Conservation (phyloP, 2,797 vertebrate species). For the Cottoperca gobio region DNA sequence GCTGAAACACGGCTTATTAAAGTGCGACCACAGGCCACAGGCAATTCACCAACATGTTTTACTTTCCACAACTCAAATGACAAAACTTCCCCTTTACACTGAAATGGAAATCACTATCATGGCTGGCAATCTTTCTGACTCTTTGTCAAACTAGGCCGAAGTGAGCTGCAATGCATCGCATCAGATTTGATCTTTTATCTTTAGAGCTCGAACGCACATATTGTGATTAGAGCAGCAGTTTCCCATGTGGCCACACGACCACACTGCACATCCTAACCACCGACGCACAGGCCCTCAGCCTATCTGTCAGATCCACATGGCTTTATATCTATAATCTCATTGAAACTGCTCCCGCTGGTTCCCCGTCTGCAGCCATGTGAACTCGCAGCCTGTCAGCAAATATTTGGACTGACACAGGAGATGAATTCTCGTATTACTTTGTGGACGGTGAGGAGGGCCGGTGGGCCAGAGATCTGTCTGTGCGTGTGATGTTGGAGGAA, state of each 20-base stretch:
- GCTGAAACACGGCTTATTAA: constrained; percentile 34
- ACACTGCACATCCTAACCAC: constrained; percentile 45
- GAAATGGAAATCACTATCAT: constrained; percentile 54
- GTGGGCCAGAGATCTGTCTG: constrained; percentile 47
- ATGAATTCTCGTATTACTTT: constrained; percentile 28
- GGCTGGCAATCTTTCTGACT: constrained; percentile 45
- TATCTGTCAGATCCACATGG: constrained; percentile 37
- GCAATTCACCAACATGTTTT: constrained; percentile 45
- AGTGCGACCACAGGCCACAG: constrained; percentile 48
- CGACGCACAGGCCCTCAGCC: constrained; percentile 9
- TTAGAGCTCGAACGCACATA: background rate
- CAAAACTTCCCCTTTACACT: constrained; percentile 47
- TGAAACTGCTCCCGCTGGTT: constrained; percentile 44
- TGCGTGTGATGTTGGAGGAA: constrained; percentile 15
- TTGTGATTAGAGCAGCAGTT: constrained; percentile 49
- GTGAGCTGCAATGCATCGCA: constrained; percentile 34
- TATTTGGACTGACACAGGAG: constrained; percentile 33
- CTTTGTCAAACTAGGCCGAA: constrained; percentile 56
- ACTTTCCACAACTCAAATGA: constrained; percentile 60
- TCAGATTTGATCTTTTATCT: constrained; percentile 61
- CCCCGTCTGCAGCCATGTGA: constrained; percentile 16
- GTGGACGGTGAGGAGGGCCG: constrained; percentile 18
- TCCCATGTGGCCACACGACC: constrained; percentile 42
- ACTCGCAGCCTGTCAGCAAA: constrained; percentile 27
- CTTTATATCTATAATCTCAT: constrained; percentile 45